Evolutionary conservation across 2,797 vertebrate genomes (phyloP).

Genomic region (Enteromius anoplus): DNA sequence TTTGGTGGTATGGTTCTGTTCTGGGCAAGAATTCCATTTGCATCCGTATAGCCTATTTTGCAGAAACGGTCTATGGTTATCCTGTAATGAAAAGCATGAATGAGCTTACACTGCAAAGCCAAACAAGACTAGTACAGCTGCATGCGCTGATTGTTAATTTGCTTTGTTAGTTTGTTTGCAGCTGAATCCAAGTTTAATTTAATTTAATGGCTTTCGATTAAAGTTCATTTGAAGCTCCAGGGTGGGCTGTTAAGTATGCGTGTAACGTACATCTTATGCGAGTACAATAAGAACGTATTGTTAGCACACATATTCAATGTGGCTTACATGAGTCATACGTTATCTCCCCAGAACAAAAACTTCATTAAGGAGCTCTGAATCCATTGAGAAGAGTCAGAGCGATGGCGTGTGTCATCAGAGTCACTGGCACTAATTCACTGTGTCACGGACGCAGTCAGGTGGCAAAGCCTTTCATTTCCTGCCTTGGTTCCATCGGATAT

Average conservation of each 20-base stretch:
- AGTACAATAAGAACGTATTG: background rate
- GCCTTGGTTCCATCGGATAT: slow-evolving; percentile 25
- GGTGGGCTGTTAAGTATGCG: slow-evolving; percentile 86
- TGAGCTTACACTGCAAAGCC: background rate
- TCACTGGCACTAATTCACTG: slow-evolving; percentile 49
- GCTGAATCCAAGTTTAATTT: slow-evolving; percentile 24
- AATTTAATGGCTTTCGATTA: slow-evolving; percentile 19
- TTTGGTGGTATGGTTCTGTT: too few species aligned
- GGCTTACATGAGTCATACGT: slow-evolving; percentile 33
- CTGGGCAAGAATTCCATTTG: too few species aligned
- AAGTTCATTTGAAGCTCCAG: slow-evolving; percentile 68
- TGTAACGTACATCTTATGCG: slow-evolving; percentile 57
- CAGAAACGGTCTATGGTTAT: background rate
- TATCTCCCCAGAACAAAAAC: slow-evolving; percentile 46
- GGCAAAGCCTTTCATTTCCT: slow-evolving; percentile 55
- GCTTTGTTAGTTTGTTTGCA: slow-evolving; percentile 24
- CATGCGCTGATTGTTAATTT: slow-evolving; percentile 7
- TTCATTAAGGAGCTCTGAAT: slow-evolving; percentile 48
- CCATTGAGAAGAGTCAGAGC: slow-evolving; percentile 42
- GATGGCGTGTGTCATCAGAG: slow-evolving; percentile 46
- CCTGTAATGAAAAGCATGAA: background rate
- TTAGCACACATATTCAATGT: background rate
- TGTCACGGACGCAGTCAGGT: slow-evolving; percentile 54
- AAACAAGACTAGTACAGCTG: background rate
- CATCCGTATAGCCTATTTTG: background rate